Evolutionary conservation across 2,113 vertebrate species (phyloP).

Genomic region (Lophius piscatorius): DNA sequence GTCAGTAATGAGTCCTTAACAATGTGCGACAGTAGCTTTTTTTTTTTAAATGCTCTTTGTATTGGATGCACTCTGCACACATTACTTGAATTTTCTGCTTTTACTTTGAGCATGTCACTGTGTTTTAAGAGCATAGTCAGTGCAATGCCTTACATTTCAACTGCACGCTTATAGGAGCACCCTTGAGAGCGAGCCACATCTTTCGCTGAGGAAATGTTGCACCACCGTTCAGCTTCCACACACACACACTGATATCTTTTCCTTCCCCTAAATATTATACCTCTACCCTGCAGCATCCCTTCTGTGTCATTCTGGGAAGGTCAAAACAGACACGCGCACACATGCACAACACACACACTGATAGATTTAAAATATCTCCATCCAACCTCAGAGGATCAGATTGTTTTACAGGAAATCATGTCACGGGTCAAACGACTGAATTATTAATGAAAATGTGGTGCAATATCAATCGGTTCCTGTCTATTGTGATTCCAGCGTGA

Average conservation of each 20-base stretch:
- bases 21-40: conserved; percentile 49
- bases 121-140: conserved; percentile 41
- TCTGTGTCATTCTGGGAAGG: conserved; percentile 70
- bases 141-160: conserved; percentile 47
- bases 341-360: conserved; percentile 20
- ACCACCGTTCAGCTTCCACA: conserved; percentile 34
- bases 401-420: conserved; percentile 82
- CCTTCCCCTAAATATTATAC: conserved; percentile 54
- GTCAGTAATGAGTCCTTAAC: conserved; percentile 60
- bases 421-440: conserved; percentile 82
- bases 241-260: conserved; percentile 49
- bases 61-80: conserved; percentile 46
- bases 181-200: conserved; percentile 43
- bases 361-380: conserved; percentile 70
- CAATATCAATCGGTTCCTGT: conserved; percentile 77
- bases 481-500: conserved; percentile 72
- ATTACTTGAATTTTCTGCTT: conserved; percentile 34
- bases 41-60: conserved; percentile 20
- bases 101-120: conserved; percentile 39
- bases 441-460: conserved; percentile 77
- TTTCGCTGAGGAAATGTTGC: conserved; percentile 36
- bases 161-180: conserved; percentile 40
- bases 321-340: conserved; percentile 55
- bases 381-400: conserved; percentile 70
- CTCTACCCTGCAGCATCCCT: conserved; percentile 46